Base-by-base conservation (phyloP, 2,888 invertebrate genomes). In the Lamellibrachia columna region DNA sequence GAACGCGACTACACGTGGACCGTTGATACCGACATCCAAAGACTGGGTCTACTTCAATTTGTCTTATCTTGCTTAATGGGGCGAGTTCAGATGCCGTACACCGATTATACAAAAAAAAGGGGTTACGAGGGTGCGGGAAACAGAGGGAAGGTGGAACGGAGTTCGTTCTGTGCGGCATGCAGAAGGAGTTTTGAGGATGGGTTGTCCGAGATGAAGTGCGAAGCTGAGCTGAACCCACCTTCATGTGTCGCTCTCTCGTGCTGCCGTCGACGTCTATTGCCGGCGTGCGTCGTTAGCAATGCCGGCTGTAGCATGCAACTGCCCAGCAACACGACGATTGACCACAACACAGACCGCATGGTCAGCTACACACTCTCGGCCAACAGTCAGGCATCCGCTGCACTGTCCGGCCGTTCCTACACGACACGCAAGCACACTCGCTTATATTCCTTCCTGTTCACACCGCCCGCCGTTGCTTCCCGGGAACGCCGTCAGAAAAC, bases 281-380 rank as follows among this genome's bases (percentile, higher is more conserved):
- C 75, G 75, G 75, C 75, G 75, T 22, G 75, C 75, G 75, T 75
- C 75, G 75, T 75, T n/a, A 75, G 75, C 6, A 75, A 22, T 22
- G 75, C 75, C 75, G 75, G 75, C 75, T 75, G 75, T 75, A 75
- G n/a, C 75, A 75, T 75, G 75, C 75, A 75, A n/a, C 75, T 75
- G 75, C 75, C 75, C 3, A 75, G 75, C 75, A 75, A 75, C 75
- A 75, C 75, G 75, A 75, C 75, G 22, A 75, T 75, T n/a, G 75
- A 75, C 75, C 75, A 75, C 75, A 75, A 75, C 75, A 75, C 75
- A 75, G 75, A 75, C 75, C 75, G 75, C 75, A 75, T 75, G 75
- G 40, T 75, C 75, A 75, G 75, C 75, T 75, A 75, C 15, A 75
- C 75, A 75, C 75, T 75, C 75, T 6, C 75, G 75, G 75, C 75